Evolutionary conservation across 2,888 invertebrate genomes (phyloP).

Genomic region (Tricholauxania praeusta): DNA sequence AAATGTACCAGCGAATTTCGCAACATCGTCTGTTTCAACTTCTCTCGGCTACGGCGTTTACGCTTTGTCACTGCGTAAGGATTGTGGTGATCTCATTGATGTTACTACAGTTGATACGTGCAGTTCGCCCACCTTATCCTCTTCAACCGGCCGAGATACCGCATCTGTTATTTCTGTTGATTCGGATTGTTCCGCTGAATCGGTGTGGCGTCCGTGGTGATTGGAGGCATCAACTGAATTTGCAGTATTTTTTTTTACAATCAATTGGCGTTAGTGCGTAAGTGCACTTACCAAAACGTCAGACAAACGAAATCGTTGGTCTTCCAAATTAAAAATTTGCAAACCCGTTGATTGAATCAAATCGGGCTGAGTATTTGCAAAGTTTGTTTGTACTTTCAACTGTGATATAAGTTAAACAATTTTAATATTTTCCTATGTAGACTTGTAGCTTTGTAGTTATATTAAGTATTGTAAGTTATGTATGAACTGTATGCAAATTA

Average conservation of each 20-base stretch:
- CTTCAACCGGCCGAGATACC: conserved; percentile 48
- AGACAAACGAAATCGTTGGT: conserved; percentile 46
- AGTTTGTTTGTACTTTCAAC: not conserved
- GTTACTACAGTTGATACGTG: conserved; percentile 59
- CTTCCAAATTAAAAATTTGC: conserved; percentile 41
- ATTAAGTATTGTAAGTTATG: conserved; percentile 4
- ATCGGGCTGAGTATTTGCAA: not conserved
- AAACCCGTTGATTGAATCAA: not conserved
- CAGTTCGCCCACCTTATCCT: conserved; percentile 47
- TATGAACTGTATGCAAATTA: not conserved
- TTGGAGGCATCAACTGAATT: conserved; percentile 1
- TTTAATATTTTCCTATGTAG: conserved; percentile 6
- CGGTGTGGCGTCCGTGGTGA: conserved; percentile 63
- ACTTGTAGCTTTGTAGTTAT: not conserved
- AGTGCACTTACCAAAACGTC: not conserved
- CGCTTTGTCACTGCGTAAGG: conserved; percentile 28
- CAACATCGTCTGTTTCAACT: conserved; percentile 9
- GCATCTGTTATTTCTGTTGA: conserved; percentile 58
- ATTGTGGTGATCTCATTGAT: conserved; percentile 55
- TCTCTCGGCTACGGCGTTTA: not conserved
- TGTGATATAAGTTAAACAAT: conserved; percentile 31
- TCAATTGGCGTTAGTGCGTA: not conserved
- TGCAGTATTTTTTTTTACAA: not conserved
- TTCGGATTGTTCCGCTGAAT: conserved; percentile 55
- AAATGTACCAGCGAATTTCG: conserved; percentile 33